phyloP scores from a whole-genome alignment of 2,113 vertebrate species.

The Ctenodactylus gundi region DNA sequence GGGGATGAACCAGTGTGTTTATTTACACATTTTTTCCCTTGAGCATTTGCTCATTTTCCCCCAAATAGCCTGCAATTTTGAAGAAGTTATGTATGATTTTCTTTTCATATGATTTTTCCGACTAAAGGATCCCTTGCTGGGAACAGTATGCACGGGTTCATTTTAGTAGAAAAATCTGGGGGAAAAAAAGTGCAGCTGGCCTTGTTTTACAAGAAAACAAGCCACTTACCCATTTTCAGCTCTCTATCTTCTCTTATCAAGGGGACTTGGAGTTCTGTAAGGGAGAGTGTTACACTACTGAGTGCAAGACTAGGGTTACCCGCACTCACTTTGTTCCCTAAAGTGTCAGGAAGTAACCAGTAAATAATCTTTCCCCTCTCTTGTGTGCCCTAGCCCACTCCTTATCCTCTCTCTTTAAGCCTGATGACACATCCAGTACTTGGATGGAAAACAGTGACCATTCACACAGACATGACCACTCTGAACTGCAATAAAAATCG shows the following conservation, averaged over 20 bases:
- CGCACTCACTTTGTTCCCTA: not conserved
- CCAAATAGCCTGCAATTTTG: not conserved
- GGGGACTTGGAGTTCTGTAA: not conserved
- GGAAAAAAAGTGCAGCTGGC: not conserved
- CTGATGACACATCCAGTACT: not conserved
- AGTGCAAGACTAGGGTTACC: not conserved
- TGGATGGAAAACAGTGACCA: not conserved
- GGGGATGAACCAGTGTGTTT: slow-evolving; percentile 22
- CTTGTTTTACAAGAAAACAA: slow-evolving; percentile 33
- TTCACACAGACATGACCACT: not conserved
- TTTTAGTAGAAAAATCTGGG: not conserved
- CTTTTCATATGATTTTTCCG: not conserved
- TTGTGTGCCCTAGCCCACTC: not conserved
- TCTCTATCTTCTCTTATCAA: not conserved
- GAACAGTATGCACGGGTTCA: not conserved
- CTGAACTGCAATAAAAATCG: not conserved
- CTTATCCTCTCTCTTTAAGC: not conserved
- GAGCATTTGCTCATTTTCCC: not conserved
- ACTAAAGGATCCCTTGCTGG: not conserved
- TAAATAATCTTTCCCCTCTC: not conserved
- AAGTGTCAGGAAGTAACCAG: not conserved
- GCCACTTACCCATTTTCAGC: not conserved
- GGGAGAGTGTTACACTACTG: not conserved
- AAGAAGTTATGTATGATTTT: not conserved
- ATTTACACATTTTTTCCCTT: slow-evolving; percentile 8